phyloP scores from a whole-genome alignment of 2,113 vertebrate genomes.

The Syngnathus floridae region DNA sequence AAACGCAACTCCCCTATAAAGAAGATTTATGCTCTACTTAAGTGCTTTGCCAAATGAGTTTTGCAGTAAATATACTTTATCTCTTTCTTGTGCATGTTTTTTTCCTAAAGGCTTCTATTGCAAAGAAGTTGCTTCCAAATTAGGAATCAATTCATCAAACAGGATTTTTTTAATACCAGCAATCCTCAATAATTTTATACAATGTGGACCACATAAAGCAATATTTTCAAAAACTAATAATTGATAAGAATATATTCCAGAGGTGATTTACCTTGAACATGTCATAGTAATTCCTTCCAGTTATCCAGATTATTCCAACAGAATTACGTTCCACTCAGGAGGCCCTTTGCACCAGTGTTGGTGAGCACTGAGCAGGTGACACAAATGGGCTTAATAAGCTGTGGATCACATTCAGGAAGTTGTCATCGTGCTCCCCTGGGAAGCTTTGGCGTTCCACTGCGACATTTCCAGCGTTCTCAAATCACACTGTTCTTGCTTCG shows the following conservation, averaged over 20 bases:
- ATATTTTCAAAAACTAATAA: neutral
- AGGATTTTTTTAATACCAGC: neutral
- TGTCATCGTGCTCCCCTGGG: neutral
- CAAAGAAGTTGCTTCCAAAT: neutral
- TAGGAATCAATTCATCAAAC: neutral
- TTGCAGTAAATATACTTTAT: constrained; percentile 3
- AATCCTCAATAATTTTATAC: no score
- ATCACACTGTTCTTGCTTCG: constrained; percentile 1
- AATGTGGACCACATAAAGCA: no score
- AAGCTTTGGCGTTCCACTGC: neutral
- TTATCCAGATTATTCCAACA: neutral
- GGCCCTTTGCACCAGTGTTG: neutral
- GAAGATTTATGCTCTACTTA: neutral
- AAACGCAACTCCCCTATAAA: neutral
- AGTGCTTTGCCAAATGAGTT: neutral
- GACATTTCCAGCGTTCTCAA: constrained; percentile 1
- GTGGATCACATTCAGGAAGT: constrained; percentile 2
- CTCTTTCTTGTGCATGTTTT: neutral
- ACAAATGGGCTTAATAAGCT: constrained; percentile 7
- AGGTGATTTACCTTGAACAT: neutral
- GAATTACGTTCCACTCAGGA: neutral
- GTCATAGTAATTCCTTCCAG: neutral
- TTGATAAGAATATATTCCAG: no score
- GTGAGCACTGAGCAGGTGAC: constrained; percentile 9
- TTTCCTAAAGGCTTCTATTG: neutral